A percentile compares a stretch with the other conserved stretches of the same genome.
phyloP scores from a whole-genome alignment of 2,888 invertebrate genomes.

The Drosophila testacea region DNA sequence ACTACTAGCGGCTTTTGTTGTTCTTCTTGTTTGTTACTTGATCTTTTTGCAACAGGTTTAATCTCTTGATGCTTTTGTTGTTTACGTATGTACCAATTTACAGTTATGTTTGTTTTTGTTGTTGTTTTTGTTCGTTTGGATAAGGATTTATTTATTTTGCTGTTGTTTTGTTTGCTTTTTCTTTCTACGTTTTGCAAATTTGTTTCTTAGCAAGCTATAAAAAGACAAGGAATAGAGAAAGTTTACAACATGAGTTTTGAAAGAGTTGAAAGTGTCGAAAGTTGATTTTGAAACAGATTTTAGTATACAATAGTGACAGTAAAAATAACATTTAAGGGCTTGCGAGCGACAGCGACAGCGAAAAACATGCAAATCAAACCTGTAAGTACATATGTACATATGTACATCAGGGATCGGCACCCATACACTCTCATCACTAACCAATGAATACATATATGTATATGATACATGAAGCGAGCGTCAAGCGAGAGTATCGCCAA shows the following conservation, averaged over 20 bases:
- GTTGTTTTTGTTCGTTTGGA: conserved; percentile 42
- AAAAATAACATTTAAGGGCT: not conserved
- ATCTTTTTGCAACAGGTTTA: conserved; percentile 54
- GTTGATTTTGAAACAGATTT: conserved; percentile 14
- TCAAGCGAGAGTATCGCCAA: too few species aligned
- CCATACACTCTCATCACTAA: too few species aligned
- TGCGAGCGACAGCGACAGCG: too few species aligned
- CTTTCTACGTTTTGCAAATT: conserved; percentile 53
- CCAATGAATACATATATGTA: too few species aligned
- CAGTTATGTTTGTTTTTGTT: conserved; percentile 58
- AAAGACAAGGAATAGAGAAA: conserved; percentile 73
- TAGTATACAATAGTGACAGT: conserved; percentile 18
- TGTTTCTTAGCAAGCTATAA: conserved; percentile 73
- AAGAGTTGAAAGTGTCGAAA: conserved; percentile 46
- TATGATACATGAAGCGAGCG: too few species aligned
- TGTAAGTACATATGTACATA: not conserved
- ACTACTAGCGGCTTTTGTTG: conserved; percentile 61
- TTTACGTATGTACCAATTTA: conserved; percentile 72
- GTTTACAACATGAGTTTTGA: conserved; percentile 77
- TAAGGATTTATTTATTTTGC: conserved; percentile 18
- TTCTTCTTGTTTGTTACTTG: conserved; percentile 34
- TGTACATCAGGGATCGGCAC: too few species aligned
- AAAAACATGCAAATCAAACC: not conserved
- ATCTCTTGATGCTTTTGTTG: conserved; percentile 39
- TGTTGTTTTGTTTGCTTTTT: conserved; percentile 25